Evolutionary conservation across 1,140 invertebrate species (phyloP).

Genomic region (Bombus superbus): DNA sequence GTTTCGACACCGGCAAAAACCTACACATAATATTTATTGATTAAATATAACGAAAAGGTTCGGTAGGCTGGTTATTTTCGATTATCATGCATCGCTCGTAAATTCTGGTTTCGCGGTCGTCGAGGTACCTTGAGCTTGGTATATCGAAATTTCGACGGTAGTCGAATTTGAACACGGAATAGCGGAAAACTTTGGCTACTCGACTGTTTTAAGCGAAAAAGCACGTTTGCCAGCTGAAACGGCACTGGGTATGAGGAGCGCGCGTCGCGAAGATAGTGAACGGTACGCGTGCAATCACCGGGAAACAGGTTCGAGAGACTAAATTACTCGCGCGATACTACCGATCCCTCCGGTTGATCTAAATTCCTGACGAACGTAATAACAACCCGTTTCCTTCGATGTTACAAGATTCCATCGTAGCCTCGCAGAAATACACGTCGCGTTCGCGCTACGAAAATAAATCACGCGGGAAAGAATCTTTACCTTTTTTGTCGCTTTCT

Average conservation of each 20-base stretch:
- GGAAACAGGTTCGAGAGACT: constrained; percentile 17
- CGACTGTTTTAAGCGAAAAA: background rate
- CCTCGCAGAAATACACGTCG: no score
- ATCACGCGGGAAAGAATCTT: background rate
- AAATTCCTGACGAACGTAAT: constrained; percentile 16
- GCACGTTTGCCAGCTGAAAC: background rate
- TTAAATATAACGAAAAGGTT: background rate
- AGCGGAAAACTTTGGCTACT: background rate
- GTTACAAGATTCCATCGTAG: background rate
- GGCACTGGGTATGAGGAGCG: background rate
- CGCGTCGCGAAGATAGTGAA: background rate
- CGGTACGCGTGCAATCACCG: background rate
- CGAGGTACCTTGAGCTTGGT: background rate
- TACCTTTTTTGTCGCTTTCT: background rate
- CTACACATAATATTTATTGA: background rate
- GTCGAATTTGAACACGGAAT: no score
- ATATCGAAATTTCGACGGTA: background rate
- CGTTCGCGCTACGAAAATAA: background rate
- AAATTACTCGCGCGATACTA: constrained; percentile 14
- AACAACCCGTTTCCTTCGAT: background rate
- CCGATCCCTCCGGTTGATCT: constrained; percentile 17
- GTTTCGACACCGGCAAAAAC: background rate
- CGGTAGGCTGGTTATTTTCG: background rate
- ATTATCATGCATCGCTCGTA: background rate
- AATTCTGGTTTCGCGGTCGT: background rate